phyloP scores from a whole-genome alignment of 2,113 vertebrate genomes.

The Toxotes jaculatrix region DNA sequence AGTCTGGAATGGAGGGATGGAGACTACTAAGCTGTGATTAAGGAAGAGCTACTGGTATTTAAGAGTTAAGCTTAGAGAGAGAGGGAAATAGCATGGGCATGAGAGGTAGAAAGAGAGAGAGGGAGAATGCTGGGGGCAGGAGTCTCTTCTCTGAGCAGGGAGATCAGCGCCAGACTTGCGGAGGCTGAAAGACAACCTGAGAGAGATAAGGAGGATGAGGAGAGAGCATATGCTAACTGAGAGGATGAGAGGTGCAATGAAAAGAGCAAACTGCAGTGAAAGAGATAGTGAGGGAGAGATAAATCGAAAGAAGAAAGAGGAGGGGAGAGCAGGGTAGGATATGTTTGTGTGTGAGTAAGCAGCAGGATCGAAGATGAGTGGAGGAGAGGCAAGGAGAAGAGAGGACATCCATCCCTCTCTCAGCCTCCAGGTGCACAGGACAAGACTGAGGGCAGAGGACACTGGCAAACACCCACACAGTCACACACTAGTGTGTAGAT shows the following conservation, averaged over 20 bases:
- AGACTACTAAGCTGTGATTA: constrained; percentile 77
- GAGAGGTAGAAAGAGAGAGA: constrained; percentile 25
- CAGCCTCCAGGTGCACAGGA: constrained; percentile 63
- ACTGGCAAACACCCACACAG: constrained; percentile 42
- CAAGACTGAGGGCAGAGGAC: constrained; percentile 56
- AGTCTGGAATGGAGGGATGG: constrained; percentile 58
- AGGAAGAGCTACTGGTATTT: constrained; percentile 76
- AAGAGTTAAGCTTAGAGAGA: constrained; percentile 68
- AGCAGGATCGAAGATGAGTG: constrained; percentile 68
- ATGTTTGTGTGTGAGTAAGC: constrained; percentile 65
- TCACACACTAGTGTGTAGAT: constrained; percentile 22
- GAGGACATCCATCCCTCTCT: constrained; percentile 65
- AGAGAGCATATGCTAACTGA: constrained; percentile 67
- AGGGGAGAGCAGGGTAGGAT: constrained; percentile 34
- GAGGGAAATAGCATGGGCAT: constrained; percentile 41
- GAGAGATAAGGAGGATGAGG: constrained; percentile 72
- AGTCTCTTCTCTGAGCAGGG: constrained; percentile 57
- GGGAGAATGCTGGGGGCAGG: constrained; percentile 61
- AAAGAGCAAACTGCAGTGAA: constrained; percentile 66
- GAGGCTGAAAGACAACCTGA: constrained; percentile 77
- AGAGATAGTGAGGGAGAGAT: constrained; percentile 58
- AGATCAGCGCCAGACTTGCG: constrained; percentile 67
- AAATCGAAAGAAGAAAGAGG: constrained; percentile 51
- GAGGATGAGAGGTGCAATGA: constrained; percentile 70
- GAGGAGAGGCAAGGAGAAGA: constrained; percentile 61